phyloP scores from a whole-genome alignment of 1,140 invertebrate species.

The Vanessa atalanta region DNA sequence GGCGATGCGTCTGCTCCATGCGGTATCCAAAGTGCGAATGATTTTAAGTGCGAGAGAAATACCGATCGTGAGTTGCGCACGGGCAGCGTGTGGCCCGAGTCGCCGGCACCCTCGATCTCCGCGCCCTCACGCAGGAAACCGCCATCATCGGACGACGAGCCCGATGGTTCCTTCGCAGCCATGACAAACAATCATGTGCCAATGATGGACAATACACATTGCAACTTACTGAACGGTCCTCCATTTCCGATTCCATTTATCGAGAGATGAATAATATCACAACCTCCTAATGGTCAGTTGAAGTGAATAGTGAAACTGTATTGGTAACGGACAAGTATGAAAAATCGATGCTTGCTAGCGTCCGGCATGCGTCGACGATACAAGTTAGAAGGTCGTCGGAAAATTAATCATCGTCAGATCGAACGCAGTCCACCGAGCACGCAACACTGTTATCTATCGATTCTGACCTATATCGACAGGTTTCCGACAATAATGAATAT shows the following conservation, averaged over 20 bases:
- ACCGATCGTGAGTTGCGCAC: slow-evolving; percentile 78
- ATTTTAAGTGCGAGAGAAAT: slow-evolving; percentile 45
- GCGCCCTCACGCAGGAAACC: slow-evolving; percentile 68
- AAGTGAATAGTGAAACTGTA: slow-evolving; percentile 66
- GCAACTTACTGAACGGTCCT: slow-evolving; percentile 10
- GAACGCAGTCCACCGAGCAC: slow-evolving; percentile 44
- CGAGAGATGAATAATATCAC: slow-evolving; percentile 11
- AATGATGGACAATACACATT: slow-evolving; percentile 17
- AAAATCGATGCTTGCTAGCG: slow-evolving; percentile 69
- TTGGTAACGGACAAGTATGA: slow-evolving; percentile 43
- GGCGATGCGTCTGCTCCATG: slow-evolving; percentile 38
- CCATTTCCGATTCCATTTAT: slow-evolving; percentile 18
- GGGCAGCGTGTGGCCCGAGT: slow-evolving; percentile 75
- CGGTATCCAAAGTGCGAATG: slow-evolving; percentile 43
- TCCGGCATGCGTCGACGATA: slow-evolving; percentile 54
- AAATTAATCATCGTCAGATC: slow-evolving; percentile 59
- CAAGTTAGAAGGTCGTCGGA: slow-evolving; percentile 53
- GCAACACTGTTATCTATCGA: slow-evolving; percentile 37
- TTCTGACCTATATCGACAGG: slow-evolving; percentile 7
- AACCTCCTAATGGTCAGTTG: slow-evolving; percentile 43
- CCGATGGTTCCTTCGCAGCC: slow-evolving; percentile 72
- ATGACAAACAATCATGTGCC: slow-evolving; percentile 60
- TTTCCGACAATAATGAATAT: background rate
- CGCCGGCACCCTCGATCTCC: slow-evolving; percentile 60
- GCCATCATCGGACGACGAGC: slow-evolving; percentile 76